These are phyloP conservation scores for Lordiphosa mommai DNA, from an alignment of 1,140 invertebrate genomes.

Conservation along the genomic window DNA sequence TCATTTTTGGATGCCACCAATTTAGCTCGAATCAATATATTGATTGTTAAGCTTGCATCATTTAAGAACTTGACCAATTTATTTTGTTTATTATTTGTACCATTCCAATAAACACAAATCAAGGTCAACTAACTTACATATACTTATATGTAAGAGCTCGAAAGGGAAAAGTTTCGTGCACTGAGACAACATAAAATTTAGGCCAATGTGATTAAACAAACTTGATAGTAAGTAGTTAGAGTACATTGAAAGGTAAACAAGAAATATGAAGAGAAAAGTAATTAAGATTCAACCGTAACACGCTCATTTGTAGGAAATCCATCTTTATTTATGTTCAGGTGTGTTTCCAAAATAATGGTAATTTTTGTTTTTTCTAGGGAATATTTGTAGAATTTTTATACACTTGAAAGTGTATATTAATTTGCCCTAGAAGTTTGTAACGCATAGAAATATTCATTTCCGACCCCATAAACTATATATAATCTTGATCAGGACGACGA, in stretches of 20 bases:
- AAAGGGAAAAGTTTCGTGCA: not conserved
- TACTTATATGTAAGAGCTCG: not conserved
- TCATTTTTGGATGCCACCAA: conserved; percentile 21
- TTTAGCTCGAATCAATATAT: conserved; percentile 56
- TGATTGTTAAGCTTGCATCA: conserved; percentile 29
- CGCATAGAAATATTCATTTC: no score
- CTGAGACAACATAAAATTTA: conserved; percentile 8
- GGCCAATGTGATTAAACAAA: conserved; percentile 10
- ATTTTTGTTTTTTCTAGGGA: no score
- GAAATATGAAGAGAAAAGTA: not conserved
- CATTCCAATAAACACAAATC: not conserved
- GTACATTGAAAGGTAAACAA: not conserved
- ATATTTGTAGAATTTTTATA: no score
- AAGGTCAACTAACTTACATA: conserved; percentile 18
- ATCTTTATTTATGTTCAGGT: no score
- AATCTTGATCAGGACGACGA: no score
- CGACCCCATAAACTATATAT: no score
- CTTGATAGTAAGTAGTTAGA: not conserved
- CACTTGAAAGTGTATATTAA: no score
- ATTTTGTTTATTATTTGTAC: conserved; percentile 3
- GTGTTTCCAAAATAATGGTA: no score
- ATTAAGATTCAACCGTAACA: not conserved
- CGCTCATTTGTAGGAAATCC: no score
- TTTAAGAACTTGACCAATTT: conserved; percentile 24
- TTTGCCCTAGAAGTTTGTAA: no score